phyloP scores from a whole-genome alignment of 2,797 vertebrate genomes.

The Nasua narica region DNA sequence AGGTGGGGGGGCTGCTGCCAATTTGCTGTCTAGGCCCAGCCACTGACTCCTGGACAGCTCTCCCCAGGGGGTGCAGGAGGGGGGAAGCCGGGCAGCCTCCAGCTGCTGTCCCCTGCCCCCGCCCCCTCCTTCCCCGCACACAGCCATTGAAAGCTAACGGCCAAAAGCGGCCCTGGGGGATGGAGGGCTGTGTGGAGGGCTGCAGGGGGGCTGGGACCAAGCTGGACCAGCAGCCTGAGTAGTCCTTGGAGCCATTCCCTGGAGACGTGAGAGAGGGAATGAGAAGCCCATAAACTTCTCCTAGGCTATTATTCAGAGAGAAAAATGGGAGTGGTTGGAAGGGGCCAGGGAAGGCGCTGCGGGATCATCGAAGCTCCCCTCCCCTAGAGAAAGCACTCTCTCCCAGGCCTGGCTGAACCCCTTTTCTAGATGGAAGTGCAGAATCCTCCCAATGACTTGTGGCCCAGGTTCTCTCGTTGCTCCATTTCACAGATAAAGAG shows the following conservation, averaged over 20 bases:
- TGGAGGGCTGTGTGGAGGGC: not conserved
- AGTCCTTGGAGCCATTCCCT: not conserved
- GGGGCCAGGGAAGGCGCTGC: rapidly evolving
- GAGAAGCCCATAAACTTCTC: constrained; percentile 50
- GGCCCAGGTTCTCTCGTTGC: not conserved
- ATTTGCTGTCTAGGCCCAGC: not conserved
- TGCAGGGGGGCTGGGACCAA: not conserved
- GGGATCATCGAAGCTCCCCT: not conserved
- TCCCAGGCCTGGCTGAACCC: not conserved
- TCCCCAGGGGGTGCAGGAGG: not conserved
- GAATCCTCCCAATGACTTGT: not conserved
- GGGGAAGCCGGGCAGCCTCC: constrained; percentile 18
- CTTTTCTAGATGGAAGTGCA: no score
- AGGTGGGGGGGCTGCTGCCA: not conserved
- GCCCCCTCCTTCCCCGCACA: not conserved
- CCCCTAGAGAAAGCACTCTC: rapidly evolving
- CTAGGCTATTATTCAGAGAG: not conserved
- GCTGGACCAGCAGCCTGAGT: not conserved
- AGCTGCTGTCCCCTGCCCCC: constrained; percentile 30
- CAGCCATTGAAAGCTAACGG: constrained; percentile 69
- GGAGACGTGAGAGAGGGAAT: not conserved
- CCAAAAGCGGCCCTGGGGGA: constrained; percentile 6
- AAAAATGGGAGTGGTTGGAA: not conserved
- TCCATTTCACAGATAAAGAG: not conserved
- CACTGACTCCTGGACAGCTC: not conserved